phyloP scores from a whole-genome alignment of 2,888 invertebrate species.

The Apantesis nais region DNA sequence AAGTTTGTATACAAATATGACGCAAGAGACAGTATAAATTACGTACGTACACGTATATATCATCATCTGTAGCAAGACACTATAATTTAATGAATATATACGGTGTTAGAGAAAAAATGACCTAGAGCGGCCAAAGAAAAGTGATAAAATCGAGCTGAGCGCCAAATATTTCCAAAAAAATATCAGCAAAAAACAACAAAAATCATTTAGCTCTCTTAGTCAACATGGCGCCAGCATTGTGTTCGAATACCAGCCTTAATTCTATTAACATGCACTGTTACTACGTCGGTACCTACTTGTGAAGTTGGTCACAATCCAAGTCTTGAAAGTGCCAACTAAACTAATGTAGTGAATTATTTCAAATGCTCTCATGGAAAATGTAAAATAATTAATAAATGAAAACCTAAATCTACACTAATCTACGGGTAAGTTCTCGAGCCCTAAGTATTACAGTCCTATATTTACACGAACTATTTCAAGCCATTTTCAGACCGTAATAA shows the following conservation, averaged over 20 bases:
- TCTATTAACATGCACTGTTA: slow-evolving; percentile 29
- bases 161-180: too few relatives aligned
- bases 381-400: background rate
- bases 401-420: background rate
- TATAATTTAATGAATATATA: too few relatives aligned
- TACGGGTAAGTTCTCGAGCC: background rate
- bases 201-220: background rate
- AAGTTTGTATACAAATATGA: too few relatives aligned
- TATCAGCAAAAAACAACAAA: too few relatives aligned
- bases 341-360: slow-evolving; percentile 29
- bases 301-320: slow-evolving; percentile 43
- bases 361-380: slow-evolving; percentile 17
- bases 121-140: too few relatives aligned
- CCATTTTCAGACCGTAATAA: background rate
- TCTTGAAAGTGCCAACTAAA: slow-evolving; percentile 18
- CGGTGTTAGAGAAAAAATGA: too few relatives aligned
- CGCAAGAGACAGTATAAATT: too few relatives aligned
- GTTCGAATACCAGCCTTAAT: slow-evolving; percentile 21
- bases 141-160: too few relatives aligned
- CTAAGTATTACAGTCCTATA: background rate
- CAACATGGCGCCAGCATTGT: slow-evolving; percentile 1
- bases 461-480: background rate
- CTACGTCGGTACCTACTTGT: slow-evolving; percentile 41
- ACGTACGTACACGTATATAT: too few relatives aligned
- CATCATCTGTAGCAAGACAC: too few relatives aligned